These are phyloP conservation scores for Simalia tracyae DNA, from an alignment of 2,797 vertebrate species.

Conservation along the genomic window DNA sequence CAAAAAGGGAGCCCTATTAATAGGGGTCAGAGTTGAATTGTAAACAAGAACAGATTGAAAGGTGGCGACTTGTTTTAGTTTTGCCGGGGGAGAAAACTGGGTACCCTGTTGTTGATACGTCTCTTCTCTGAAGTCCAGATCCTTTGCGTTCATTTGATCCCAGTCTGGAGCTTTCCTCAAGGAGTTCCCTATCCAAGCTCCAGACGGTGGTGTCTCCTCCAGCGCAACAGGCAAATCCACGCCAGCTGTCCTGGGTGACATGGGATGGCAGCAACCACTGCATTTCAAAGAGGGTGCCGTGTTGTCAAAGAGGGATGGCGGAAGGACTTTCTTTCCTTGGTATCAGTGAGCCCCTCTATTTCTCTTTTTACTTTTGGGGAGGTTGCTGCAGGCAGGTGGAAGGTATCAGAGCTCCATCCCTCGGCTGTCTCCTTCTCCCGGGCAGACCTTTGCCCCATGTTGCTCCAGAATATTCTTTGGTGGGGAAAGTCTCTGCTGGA, in stretches of 20 bases:
- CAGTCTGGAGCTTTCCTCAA: not conserved
- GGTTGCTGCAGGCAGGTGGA: not conserved
- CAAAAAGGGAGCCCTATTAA: not conserved
- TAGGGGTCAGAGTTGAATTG: slow-evolving; percentile 17
- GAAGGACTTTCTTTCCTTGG: not conserved
- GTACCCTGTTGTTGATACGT: not conserved
- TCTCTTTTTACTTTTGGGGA: not conserved
- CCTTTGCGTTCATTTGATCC: not conserved
- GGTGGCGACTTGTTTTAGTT: not conserved
- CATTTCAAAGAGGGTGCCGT: not conserved
- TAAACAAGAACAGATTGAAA: slow-evolving; percentile 19
- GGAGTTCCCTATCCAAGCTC: not conserved
- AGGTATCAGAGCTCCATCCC: not conserved
- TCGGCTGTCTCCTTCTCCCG: not conserved
- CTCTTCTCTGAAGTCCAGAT: not conserved
- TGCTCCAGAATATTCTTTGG: too few relatives aligned
- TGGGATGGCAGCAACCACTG: not conserved
- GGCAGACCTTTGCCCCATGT: too few relatives aligned
- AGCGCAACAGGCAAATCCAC: too few relatives aligned
- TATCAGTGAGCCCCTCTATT: not conserved
- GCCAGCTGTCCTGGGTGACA: not conserved
- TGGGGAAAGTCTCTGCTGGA: not conserved
- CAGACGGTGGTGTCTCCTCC: not conserved
- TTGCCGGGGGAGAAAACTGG: slow-evolving; percentile 11
- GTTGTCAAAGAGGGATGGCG: not conserved